Conservation (phyloP, 2,113 vertebrate species). For the Indicator maculatus region DNA sequence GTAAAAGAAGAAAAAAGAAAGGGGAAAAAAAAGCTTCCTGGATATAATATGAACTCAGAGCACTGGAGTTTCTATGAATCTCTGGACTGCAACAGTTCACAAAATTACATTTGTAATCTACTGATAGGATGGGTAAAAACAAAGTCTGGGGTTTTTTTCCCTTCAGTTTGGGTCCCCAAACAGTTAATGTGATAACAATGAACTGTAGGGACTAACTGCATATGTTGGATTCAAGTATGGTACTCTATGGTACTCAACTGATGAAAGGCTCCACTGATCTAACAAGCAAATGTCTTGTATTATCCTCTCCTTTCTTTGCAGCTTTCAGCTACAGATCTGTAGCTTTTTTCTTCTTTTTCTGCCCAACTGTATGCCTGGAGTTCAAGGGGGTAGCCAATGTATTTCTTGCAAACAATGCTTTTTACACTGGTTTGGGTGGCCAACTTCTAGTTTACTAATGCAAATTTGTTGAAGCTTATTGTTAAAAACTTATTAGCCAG, state of each 20-base stretch:
- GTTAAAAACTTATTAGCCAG: neutral
- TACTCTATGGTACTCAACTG: neutral
- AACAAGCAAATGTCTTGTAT: neutral
- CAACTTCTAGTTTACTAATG: neutral
- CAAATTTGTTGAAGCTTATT: neutral
- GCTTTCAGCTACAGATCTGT: neutral
- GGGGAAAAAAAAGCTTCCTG: fast-evolving
- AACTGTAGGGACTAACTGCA: neutral
- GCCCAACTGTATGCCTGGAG: neutral
- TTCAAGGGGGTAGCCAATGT: neutral
- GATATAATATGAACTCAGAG: neutral
- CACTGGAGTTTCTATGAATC: neutral
- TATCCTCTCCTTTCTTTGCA: neutral
- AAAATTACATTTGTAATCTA: neutral
- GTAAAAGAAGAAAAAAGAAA: neutral
- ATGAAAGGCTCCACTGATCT: neutral
- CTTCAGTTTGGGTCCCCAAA: neutral
- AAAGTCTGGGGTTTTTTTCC: neutral
- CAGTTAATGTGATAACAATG: neutral
- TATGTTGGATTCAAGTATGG: neutral
- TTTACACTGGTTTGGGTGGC: neutral
- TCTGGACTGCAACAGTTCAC: neutral
- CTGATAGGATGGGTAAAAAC: neutral
- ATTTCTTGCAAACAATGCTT: neutral
- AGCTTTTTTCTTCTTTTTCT: neutral